Base-by-base conservation (phyloP, 2,797 vertebrate genomes). In the Masticophis lateralis region DNA sequence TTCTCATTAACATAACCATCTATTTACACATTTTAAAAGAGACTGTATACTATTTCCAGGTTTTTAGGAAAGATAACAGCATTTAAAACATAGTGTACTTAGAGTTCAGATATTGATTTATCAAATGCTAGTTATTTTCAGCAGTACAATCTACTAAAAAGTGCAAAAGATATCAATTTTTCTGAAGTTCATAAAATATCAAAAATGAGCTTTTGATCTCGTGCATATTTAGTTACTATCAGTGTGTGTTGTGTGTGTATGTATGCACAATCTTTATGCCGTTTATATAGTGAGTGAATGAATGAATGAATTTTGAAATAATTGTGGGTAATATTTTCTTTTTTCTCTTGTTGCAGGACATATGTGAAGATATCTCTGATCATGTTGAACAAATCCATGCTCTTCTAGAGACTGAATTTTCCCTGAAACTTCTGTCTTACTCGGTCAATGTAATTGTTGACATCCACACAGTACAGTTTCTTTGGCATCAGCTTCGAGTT, bases 381-480 rank as follows among this genome's bases (percentile, higher is more conserved):
- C 99, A 99, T 4, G 99, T 99, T 96, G 99, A 99, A 97, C 99
- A 99, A 98, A 99, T 99, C 95, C 99, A 99, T 22, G 99, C 99
- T 92, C 97, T 99, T 9, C 96, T 99, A 95, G 99, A 99, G 98
- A 99, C 99, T 0, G 99, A 99, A 97, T 99, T 99, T 98, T 99
- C 99, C 96, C 97, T 99, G 95, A 99, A 99, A 97, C 98, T 99
- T 92, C 98, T 99, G 91, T 99, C 99, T 89, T 99, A 99, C 97
- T 99, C 99, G 0, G 99, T 99, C 97, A 99, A 98, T 92, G 99
- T 99, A 97, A 99, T 99, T 12, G 99, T 99, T 0, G 99, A 99
- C 97, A 99, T 99, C 96, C 98, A 99, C 53, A 98, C 98, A 0
- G 99, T 99, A 89, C 99, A 99, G 97, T 98, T 99, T 55, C 98